These are phyloP conservation scores for Austrofundulus limnaeus DNA, from an alignment of 2,113 vertebrate species.

Conservation along the genomic window DNA sequence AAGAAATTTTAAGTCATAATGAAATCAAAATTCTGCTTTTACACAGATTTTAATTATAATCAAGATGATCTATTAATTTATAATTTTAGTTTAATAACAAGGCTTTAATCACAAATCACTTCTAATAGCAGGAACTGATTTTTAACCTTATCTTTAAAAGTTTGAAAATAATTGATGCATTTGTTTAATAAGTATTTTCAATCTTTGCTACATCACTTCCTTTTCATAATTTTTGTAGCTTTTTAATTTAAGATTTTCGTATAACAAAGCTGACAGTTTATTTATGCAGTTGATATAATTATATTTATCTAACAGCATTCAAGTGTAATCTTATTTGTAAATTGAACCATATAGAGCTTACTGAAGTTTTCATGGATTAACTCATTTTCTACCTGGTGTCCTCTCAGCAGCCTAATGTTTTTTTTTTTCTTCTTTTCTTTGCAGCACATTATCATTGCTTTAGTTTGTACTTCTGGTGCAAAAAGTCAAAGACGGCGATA, in stretches of 20 bases:
- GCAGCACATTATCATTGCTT: slow-evolving; percentile 44
- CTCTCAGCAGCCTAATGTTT: slow-evolving; percentile 15
- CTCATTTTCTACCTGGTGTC: not conserved
- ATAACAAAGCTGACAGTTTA: no score
- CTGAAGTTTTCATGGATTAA: slow-evolving; percentile 5
- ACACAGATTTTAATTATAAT: not conserved
- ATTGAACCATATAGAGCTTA: not conserved
- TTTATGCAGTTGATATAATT: not conserved
- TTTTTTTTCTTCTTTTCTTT: slow-evolving; percentile 67
- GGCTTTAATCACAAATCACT: no score
- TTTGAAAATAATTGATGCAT: no score
- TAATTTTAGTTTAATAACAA: no score
- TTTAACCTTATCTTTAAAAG: no score
- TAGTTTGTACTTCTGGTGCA: slow-evolving; percentile 79
- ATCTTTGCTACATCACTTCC: no score
- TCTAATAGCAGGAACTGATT: no score
- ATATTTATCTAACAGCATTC: not conserved
- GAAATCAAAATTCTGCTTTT: no score
- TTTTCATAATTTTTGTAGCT: no score
- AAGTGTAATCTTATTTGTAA: not conserved
- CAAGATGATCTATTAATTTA: not conserved
- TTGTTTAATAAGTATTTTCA: no score
- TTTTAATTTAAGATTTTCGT: no score
- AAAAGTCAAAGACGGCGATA: slow-evolving; percentile 80
- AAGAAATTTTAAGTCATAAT: no score